Evolutionary conservation across 2,888 invertebrate genomes (phyloP).

Genomic region (Amorpha juglandis): DNA sequence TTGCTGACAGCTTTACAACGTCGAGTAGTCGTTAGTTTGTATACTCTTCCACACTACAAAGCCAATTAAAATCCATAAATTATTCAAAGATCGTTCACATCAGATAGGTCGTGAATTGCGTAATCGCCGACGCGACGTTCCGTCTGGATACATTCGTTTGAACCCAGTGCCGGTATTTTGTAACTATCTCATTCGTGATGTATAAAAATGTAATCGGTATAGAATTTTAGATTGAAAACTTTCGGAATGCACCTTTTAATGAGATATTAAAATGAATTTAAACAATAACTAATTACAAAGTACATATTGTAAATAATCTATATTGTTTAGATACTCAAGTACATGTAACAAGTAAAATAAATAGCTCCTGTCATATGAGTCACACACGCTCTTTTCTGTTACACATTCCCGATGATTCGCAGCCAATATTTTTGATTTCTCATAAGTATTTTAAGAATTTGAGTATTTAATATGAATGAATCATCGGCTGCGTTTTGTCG

Average conservation of each 20-base stretch:
- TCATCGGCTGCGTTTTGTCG: too few relatives aligned
- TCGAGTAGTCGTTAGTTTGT: background rate
- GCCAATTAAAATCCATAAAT: slow-evolving; percentile 10
- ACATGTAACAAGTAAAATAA: background rate
- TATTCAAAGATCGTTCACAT: background rate
- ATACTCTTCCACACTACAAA: background rate
- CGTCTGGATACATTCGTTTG: background rate
- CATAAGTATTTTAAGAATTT: background rate
- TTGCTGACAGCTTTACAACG: slow-evolving; percentile 27
- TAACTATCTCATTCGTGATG: background rate
- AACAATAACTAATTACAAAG: too few relatives aligned
- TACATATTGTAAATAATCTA: background rate
- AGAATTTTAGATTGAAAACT: too few relatives aligned
- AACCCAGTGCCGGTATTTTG: too few relatives aligned
- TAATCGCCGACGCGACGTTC: slow-evolving; percentile 6
- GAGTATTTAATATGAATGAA: background rate
- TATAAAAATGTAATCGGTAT: background rate
- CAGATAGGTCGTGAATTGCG: background rate
- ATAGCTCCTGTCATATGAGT: background rate
- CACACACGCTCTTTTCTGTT: background rate
- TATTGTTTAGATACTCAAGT: background rate
- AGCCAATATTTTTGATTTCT: background rate
- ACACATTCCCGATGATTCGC: background rate
- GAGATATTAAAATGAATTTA: too few relatives aligned
- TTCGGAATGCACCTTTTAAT: too few relatives aligned